Conservation (phyloP, 2,113 vertebrate genomes). For the Vombatus ursinus region DNA sequence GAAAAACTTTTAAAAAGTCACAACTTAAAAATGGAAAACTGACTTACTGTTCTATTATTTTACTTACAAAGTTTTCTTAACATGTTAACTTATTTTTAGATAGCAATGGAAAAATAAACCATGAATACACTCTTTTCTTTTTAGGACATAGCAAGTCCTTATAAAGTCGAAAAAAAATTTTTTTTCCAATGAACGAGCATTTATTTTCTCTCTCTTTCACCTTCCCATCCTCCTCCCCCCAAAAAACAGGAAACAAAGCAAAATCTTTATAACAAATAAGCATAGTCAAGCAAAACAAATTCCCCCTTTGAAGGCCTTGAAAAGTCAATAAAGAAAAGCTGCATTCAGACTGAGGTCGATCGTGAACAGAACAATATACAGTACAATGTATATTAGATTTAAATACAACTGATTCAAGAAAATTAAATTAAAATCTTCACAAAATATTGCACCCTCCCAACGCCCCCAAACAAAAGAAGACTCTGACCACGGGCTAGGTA, state of each 20-base stretch:
- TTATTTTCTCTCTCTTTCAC: neutral
- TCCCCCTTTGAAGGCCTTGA: neutral
- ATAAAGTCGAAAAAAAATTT: neutral
- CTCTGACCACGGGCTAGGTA: neutral
- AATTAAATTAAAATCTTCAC: neutral
- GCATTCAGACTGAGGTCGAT: neutral
- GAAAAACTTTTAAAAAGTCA: neutral
- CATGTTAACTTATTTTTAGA: neutral
- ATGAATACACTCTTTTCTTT: neutral
- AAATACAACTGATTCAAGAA: neutral
- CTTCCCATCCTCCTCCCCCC: neutral
- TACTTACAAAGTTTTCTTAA: neutral
- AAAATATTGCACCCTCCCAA: neutral
- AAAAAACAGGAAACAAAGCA: neutral
- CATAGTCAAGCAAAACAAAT: neutral
- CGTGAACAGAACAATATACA: neutral
- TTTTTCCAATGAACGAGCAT: neutral
- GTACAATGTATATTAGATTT: neutral
- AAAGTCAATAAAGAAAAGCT: neutral
- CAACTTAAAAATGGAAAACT: neutral
- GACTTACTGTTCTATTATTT: neutral
- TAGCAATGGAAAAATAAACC: neutral
- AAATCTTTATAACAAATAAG: neutral
- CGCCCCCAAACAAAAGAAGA: neutral
- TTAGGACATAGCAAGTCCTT: neutral